Evolutionary conservation across 2,888 invertebrate species (phyloP).

Genomic region (Gonocerus acuteangulatus): DNA sequence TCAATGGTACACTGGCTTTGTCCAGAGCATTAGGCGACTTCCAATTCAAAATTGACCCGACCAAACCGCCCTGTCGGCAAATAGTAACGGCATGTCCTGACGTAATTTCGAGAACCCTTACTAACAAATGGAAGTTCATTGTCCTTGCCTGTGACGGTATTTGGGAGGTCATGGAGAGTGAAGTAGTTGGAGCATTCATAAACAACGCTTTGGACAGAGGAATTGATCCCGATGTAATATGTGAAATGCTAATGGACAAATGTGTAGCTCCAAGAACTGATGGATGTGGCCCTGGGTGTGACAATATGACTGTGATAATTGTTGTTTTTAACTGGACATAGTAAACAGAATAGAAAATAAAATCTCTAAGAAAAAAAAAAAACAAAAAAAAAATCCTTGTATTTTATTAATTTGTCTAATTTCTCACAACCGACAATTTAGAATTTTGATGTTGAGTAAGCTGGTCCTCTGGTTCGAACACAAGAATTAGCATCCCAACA

Average conservation of each 20-base stretch:
- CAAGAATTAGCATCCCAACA: too few species aligned
- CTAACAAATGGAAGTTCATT: conserved; percentile 91
- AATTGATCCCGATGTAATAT: conserved; percentile 85
- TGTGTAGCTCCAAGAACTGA: conserved; percentile 94
- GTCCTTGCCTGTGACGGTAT: conserved; percentile 97
- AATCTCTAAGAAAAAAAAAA: too few species aligned
- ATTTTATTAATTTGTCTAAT: too few species aligned
- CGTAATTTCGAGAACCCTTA: conserved; percentile 70
- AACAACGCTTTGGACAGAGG: conserved; percentile 69
- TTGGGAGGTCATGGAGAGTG: conserved; percentile 95
- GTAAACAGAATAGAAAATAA: too few species aligned
- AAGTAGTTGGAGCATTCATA: conserved; percentile 86
- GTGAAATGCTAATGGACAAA: conserved; percentile 85
- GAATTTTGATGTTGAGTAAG: too few species aligned
- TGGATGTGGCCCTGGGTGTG: conserved; percentile 92
- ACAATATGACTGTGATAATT: conserved; percentile 95
- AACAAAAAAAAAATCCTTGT: too few species aligned
- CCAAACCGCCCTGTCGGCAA: conserved; percentile 48
- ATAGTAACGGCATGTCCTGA: conserved; percentile 80
- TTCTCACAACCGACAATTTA: too few species aligned
- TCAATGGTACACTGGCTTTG: conserved; percentile 31
- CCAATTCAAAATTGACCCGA: conserved; percentile 27
- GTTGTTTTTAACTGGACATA: conserved; percentile 44
- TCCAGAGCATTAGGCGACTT: conserved; percentile 32
- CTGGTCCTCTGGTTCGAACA: too few species aligned